Conservation (phyloP, 2,113 vertebrate species). For the Perca fluviatilis region DNA sequence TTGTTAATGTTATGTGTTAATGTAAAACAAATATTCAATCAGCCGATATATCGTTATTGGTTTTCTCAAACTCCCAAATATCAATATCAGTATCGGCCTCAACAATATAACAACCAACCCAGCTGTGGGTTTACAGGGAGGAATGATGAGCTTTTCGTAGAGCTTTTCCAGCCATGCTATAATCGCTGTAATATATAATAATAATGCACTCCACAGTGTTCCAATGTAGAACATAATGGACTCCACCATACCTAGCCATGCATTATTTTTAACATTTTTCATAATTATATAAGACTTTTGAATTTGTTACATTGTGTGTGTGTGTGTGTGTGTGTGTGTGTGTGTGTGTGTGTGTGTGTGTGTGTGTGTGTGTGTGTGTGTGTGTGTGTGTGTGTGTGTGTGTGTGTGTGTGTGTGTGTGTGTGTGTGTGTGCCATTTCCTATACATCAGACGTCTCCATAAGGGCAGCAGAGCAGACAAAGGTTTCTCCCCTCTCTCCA, state of each 20-base stretch:
- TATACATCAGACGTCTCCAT: constrained; percentile 58
- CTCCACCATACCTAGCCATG: no score
- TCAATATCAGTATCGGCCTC: neutral
- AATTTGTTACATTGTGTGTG: neutral
- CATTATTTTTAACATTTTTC: neutral
- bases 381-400: neutral
- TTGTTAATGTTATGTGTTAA: neutral
- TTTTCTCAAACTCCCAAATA: neutral
- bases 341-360: no score
- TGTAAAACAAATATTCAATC: neutral
- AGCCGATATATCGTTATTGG: neutral
- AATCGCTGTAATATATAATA: no score
- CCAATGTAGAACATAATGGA: neutral
- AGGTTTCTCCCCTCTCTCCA: constrained; percentile 64
- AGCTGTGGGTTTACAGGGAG: neutral
- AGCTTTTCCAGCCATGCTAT: neutral
- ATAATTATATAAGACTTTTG: neutral
- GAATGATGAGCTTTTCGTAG: neutral
- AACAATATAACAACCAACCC: no score
- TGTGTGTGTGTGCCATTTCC: constrained; percentile 34
- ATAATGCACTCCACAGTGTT: neutral
- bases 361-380: neutral
- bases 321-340: neutral
- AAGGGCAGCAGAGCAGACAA: constrained; percentile 69
- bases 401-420: neutral